Conservation (phyloP, 2,888 invertebrate genomes). For the Nysson spinosus region DNA sequence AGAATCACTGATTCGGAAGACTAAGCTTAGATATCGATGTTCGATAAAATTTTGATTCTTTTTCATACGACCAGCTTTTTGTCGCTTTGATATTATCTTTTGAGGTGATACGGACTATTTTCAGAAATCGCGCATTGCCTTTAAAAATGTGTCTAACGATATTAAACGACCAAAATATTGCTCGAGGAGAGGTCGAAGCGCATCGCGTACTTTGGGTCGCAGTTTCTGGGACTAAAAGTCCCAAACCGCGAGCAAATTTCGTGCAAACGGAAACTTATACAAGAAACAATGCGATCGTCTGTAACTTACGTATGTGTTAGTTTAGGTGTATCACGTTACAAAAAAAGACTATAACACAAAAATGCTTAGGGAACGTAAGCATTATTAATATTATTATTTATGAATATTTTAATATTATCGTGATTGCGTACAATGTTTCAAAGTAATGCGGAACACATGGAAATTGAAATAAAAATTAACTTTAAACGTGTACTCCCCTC, state of each 20-base stretch:
- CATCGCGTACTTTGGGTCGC: not conserved
- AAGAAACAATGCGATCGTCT: conserved; percentile 13
- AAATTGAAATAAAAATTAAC: conserved; percentile 60
- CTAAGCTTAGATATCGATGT: not conserved
- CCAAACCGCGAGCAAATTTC: not conserved
- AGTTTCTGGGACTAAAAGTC: too few species aligned
- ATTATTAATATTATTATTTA: conserved; percentile 75
- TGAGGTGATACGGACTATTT: conserved; percentile 17
- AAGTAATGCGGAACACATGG: conserved; percentile 57
- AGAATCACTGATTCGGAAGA: not conserved
- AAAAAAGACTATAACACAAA: conserved; percentile 71
- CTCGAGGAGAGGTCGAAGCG: not conserved
- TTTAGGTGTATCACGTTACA: conserved; percentile 67
- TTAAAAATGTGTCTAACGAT: conserved; percentile 18
- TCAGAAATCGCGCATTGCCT: conserved; percentile 50
- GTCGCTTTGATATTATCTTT: conserved; percentile 27
- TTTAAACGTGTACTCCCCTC: conserved; percentile 25
- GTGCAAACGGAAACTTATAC: not conserved
- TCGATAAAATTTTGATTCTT: too few species aligned
- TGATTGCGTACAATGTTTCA: conserved; percentile 65
- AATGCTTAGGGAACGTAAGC: conserved; percentile 70
- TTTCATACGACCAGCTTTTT: conserved; percentile 24
- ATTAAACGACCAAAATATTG: too few species aligned
- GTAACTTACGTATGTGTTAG: conserved; percentile 69
- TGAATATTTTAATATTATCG: conserved; percentile 73